phyloP scores from a whole-genome alignment of 2,888 invertebrate genomes.

The Dicranocentrus wangi region DNA sequence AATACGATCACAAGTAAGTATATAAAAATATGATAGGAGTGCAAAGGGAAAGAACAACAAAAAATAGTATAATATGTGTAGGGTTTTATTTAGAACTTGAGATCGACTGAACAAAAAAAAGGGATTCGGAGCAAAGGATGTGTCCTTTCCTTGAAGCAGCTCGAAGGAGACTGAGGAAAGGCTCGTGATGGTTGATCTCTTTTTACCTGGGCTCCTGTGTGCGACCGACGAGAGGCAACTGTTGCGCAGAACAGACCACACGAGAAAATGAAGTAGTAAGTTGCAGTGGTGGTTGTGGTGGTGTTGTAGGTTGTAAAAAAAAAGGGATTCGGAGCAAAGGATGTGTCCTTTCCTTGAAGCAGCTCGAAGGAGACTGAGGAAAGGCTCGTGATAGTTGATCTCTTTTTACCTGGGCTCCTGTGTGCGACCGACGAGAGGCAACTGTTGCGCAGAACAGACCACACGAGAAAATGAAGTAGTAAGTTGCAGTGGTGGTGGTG shows the following conservation, averaged over 20 bases:
- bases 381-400: conserved; percentile 24
- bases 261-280: conserved; percentile 10
- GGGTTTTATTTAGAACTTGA: conserved; percentile 48
- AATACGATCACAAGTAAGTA: conserved; percentile 30
- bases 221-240: conserved; percentile 12
- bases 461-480: not conserved
- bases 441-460: not conserved
- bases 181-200: conserved; percentile 38
- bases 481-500: too few species aligned
- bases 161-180: conserved; percentile 56
- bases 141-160: conserved; percentile 55
- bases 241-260: not conserved
- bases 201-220: conserved; percentile 55
- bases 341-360: conserved; percentile 46
- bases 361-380: not conserved
- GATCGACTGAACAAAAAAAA: conserved; percentile 47
- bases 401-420: conserved; percentile 57
- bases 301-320: conserved; percentile 1
- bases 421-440: conserved; percentile 4
- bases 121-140: conserved; percentile 8
- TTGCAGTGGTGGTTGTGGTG: too few species aligned
- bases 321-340: conserved; percentile 15
- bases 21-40: too few species aligned
- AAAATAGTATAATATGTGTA: conserved; percentile 16
- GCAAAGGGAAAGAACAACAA: conserved; percentile 19